phyloP scores from a whole-genome alignment of 92 coral and sea anemone genomes.

The Actinostola sp. region DNA sequence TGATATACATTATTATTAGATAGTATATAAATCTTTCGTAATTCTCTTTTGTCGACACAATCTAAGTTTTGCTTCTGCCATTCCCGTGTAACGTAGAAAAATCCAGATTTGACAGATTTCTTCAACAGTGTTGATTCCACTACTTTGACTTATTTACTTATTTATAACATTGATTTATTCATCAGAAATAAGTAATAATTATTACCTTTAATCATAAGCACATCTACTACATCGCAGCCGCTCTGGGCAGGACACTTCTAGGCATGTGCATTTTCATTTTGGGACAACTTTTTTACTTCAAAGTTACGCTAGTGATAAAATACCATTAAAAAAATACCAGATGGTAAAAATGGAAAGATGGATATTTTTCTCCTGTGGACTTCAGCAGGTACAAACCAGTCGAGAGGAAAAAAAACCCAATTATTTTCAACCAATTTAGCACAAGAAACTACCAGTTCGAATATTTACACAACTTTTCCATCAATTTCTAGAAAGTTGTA shows the following conservation, averaged over 20 bases:
- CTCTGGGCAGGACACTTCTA: no score
- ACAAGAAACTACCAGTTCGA: not conserved
- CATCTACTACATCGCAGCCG: not conserved
- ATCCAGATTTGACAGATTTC: not conserved
- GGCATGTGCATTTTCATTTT: no score
- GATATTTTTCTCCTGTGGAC: not conserved
- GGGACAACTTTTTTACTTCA: no score
- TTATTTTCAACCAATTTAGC: not conserved
- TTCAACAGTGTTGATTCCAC: not conserved
- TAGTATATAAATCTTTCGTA: no score
- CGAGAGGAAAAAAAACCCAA: not conserved
- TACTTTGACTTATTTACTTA: no score
- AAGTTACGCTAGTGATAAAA: no score
- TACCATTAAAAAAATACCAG: no score
- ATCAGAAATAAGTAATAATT: not conserved
- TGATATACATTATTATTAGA: no score
- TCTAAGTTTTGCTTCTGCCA: no score
- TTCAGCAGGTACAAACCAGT: conserved; percentile 13
- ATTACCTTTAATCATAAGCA: not conserved
- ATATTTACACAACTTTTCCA: not conserved
- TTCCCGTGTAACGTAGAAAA: no score
- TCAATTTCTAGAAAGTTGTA: conserved; percentile 3
- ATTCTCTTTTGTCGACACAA: no score
- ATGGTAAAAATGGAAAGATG: no score
- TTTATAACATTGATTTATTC: conserved; percentile 5